Conservation (phyloP, 2,888 invertebrate genomes). For the Linnaemya vulpina region DNA sequence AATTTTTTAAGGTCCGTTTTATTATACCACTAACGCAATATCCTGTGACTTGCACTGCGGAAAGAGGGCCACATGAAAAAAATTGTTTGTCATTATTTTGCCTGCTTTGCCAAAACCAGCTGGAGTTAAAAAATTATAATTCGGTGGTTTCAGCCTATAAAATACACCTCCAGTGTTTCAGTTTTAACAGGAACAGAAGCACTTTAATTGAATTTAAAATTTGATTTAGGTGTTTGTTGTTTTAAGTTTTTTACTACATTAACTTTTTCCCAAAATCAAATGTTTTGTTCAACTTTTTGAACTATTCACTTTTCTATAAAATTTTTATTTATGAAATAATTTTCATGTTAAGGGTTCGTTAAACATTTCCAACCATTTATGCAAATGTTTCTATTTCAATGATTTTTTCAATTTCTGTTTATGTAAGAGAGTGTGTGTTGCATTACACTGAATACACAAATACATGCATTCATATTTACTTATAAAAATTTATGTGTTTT, state of each 20-base stretch:
- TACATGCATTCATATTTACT: too few species aligned
- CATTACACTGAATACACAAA: too few species aligned
- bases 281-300: not conserved
- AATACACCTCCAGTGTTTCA: not conserved
- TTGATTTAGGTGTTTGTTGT: not conserved
- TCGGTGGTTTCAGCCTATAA: not conserved
- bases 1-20: too few species aligned
- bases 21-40: too few species aligned
- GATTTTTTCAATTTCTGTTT: conserved; percentile 54
- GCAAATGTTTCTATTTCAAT: conserved; percentile 68
- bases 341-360: conserved; percentile 65
- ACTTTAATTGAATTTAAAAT: conserved; percentile 22
- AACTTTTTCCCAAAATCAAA: not conserved
- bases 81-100: too few species aligned
- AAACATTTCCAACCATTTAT: conserved; percentile 60
- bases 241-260: not conserved
- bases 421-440: not conserved
- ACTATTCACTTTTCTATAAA: not conserved
- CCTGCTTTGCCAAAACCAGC: too few species aligned
- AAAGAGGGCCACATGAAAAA: too few species aligned
- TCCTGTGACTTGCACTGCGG: too few species aligned
- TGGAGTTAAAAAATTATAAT: not conserved
- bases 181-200: not conserved
- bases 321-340: conserved; percentile 38
- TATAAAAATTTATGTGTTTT: too few species aligned